Evolutionary conservation across 2,888 invertebrate genomes (phyloP), one percentile per base, ranked within the genome.

Genomic region (Habroteleia sp.): DNA sequence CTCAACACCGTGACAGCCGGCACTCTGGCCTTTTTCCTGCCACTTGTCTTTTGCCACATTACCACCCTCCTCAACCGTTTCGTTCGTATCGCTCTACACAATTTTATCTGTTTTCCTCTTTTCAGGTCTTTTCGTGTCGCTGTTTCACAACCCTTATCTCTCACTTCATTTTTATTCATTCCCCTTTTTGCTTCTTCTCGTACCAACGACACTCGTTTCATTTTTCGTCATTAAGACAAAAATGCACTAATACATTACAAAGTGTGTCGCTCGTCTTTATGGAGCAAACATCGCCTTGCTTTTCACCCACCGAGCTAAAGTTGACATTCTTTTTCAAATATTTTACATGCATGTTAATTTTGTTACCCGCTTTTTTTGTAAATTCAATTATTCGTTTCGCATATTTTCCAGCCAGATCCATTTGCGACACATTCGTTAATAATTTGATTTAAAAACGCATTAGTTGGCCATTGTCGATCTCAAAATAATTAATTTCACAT

Each of bases 31-130:
- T 66, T 63, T 75, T 75, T 54, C 44, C 69, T 48, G 69, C 63
- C 58, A 63, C 68, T 74, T 58, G 63, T 52, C 58, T 74, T 75
- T 71, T 63, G 37, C 65, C 75, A 65, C 71, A 60, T 75, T 71
- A 65, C 69, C 41, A 20, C 75, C 65, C 58, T 63, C 50, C 74
- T 44, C 65, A 33, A 52, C 68, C 41, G 35, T 65, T 65, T 25
- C 37, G 58, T 46, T 52, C 37, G 39, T 66, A 35, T 63, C 50
- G 58, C 54, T 58, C 35, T 46, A 52, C 60, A 62, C 54, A 52
- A 46, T 74, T 74, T 74, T 37, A 66, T 63, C 52, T 69, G 50
- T 65, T 58, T 74, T 42, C 39, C 69, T 69, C 56, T 63, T 46
- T 68, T 31, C 52, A 20, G 16, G 14, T 54, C 73, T 66, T 46